A percentile compares a stretch with the other conserved stretches of the same genome.
These are phyloP conservation scores for Cnemophilus loriae DNA, from an alignment of 2,113 vertebrate genomes.

Conservation along the genomic window DNA sequence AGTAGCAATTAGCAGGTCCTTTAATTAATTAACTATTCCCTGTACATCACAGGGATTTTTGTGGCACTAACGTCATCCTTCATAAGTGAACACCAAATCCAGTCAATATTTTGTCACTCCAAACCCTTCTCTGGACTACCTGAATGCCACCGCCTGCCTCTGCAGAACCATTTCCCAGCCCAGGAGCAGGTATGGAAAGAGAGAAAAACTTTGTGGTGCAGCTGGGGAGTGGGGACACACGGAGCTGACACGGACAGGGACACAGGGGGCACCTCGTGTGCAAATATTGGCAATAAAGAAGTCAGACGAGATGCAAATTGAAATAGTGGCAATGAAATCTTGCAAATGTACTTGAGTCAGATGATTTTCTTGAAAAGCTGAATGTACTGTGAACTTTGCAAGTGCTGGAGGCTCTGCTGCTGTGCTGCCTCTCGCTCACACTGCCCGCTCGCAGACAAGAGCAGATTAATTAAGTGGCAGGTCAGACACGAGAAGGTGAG, in stretches of 20 bases:
- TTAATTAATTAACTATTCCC: constrained; percentile 78
- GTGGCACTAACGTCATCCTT: constrained; percentile 68
- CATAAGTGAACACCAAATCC: constrained; percentile 65
- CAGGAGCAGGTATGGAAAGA: constrained; percentile 32
- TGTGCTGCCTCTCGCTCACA: constrained; percentile 59
- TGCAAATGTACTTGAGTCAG: not conserved
- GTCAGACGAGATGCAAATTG: not conserved
- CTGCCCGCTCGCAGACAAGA: constrained; percentile 67
- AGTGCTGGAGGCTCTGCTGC: constrained; percentile 58
- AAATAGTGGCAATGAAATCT: not conserved
- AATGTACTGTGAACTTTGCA: not conserved
- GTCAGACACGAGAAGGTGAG: constrained; percentile 74
- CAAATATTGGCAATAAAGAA: not conserved
- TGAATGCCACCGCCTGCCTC: not conserved
- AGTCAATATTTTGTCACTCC: constrained; percentile 77
- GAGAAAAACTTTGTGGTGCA: not conserved
- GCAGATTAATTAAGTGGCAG: constrained; percentile 77
- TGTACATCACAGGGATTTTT: constrained; percentile 72
- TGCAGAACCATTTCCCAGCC: not conserved
- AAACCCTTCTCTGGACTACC: constrained; percentile 56
- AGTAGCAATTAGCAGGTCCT: constrained; percentile 79
- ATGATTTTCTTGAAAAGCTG: not conserved
- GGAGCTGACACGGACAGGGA: not conserved
- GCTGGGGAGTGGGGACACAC: not conserved
- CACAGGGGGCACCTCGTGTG: not conserved